Evolutionary conservation across 2,888 invertebrate genomes (phyloP), one percentile per base, ranked within the genome.

Genomic region (Euphydryas editha): DNA sequence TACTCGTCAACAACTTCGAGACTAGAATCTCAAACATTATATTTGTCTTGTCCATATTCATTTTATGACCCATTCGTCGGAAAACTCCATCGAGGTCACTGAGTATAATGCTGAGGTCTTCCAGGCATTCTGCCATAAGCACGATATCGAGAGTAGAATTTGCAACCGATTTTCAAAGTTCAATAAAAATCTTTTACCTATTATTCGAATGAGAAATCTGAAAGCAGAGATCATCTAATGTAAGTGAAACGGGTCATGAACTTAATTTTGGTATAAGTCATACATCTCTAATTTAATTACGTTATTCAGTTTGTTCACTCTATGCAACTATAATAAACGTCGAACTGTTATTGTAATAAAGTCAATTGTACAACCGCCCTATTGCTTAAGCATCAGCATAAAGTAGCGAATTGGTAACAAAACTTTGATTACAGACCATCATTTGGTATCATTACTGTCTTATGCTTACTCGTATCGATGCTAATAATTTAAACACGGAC

Each of bases 181-280:
- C n/a, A n/a, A n/a, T 5, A 10, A 54, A 30, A n/a, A 30, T 17
- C 20, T 17, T n/a, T 30, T 24, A 24, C 1, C n/a, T n/a, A 2
- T 6, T 17, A 24, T 30, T 24, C 5, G 17, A 11, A 30, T 17
- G 30, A 10, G 30, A 17, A n/a, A 15, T 10, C 54, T 30, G n/a
- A 24, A 54, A 54, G 17, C 54, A 54, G 30, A 30, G 10, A 49
- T 49, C 20, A 30, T 54, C 30, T 30, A 75, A 78, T 81, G 81
- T 82, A 80, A 79, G 82, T 78, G 81, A 80, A 71, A 65, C 56
- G 44, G 20, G 30, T 58, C 51, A 63, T 58, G 58, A 63, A 59
- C 58, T 58, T 17, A 64, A 64, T 59, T 58, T 64, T 59, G 58
- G 44, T 58, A 58, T 64, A 58, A 64, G 18, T 59, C 58, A 59